These are phyloP conservation scores for Drosophila athabasca DNA, from an alignment of 1,140 invertebrate genomes.

Conservation along the genomic window DNA sequence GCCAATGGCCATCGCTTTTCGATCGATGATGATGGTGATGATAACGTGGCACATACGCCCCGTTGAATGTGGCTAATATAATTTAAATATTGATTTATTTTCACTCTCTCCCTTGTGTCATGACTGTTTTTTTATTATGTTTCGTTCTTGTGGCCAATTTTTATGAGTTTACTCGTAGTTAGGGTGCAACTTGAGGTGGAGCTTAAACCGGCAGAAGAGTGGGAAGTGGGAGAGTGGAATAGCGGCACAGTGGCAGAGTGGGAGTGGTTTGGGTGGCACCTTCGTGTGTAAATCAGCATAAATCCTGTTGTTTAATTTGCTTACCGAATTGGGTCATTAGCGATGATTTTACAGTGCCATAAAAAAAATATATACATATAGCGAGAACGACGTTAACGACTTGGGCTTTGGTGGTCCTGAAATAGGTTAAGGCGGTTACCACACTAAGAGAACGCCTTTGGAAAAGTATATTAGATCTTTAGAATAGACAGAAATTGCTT, in stretches of 20 bases:
- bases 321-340: slow-evolving; percentile 66
- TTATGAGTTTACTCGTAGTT: slow-evolving; percentile 36
- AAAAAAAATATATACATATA: slow-evolving; percentile 32
- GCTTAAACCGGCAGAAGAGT: not conserved
- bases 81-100: slow-evolving; percentile 77
- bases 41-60: slow-evolving; percentile 65
- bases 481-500: too few relatives aligned
- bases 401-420: slow-evolving; percentile 1
- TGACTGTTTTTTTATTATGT: slow-evolving; percentile 41
- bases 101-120: slow-evolving; percentile 20
- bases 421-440: slow-evolving; percentile 21
- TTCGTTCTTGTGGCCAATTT: slow-evolving; percentile 37
- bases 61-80: slow-evolving; percentile 55
- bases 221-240: not conserved
- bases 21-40: slow-evolving; percentile 35
- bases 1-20: not conserved
- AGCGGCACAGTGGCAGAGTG: not conserved
- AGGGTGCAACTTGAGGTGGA: slow-evolving; percentile 3
- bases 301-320: slow-evolving; percentile 58
- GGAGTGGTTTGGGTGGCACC: not conserved
- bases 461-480: too few relatives aligned
- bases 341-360: slow-evolving; percentile 62
- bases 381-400: slow-evolving; percentile 47
- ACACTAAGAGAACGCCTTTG: too few relatives aligned
- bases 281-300: slow-evolving; percentile 57